These are phyloP conservation scores for Lipotes vexillifer DNA, from an alignment of 2,113 vertebrate species.

Conservation along the genomic window DNA sequence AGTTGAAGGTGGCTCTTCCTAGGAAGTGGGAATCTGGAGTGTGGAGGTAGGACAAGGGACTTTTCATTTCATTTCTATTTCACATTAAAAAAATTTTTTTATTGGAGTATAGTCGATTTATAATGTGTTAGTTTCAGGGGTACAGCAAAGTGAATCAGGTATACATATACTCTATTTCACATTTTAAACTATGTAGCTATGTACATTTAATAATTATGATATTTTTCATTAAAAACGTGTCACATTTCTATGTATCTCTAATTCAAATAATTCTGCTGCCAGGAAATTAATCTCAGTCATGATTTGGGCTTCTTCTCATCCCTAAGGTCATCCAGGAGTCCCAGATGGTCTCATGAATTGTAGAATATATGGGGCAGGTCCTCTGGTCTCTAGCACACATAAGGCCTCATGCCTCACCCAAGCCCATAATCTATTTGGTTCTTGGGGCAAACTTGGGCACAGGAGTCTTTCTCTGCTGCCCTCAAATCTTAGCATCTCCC, in stretches of 20 bases:
- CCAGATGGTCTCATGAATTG: not conserved
- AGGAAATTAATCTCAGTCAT: not conserved
- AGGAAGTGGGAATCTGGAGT: not conserved
- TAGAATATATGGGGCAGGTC: not conserved
- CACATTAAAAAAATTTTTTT: not conserved
- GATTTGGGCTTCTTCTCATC: not conserved
- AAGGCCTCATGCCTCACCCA: not conserved
- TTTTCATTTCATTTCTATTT: not conserved
- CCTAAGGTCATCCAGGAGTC: not conserved
- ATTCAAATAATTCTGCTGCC: constrained; percentile 25
- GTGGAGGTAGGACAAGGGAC: not conserved
- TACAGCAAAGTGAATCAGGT: not conserved
- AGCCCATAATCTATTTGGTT: not conserved
- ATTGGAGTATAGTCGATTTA: not conserved
- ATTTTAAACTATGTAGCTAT: constrained; percentile 19
- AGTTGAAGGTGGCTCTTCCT: not conserved
- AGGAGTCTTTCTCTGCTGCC: not conserved
- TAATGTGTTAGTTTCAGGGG: not conserved
- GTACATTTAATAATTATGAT: not conserved
- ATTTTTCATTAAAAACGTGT: not conserved
- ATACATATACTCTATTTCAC: not conserved
- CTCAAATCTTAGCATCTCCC: not conserved
- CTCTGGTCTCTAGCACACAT: not conserved
- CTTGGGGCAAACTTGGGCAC: not conserved
- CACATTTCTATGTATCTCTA: not conserved